A percentile compares a stretch with the other conserved stretches of the same genome.
These are phyloP conservation scores for Osmoderma eremita DNA, from an alignment of 2,888 invertebrate genomes.

Conservation along the genomic window DNA sequence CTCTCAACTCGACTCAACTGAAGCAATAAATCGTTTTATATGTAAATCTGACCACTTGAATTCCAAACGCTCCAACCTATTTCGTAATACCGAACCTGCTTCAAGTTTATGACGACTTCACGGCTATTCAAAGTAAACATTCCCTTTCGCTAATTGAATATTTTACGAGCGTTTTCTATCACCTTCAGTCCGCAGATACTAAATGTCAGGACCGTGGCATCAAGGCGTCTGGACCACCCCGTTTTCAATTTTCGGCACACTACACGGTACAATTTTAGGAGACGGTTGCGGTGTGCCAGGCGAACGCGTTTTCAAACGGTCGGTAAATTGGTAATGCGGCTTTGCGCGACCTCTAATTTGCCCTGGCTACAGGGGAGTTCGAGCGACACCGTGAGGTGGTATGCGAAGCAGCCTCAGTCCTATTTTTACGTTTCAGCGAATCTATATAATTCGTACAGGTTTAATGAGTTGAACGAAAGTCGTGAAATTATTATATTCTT, in stretches of 20 bases:
- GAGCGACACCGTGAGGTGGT: conserved; percentile 23
- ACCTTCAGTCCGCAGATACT: conserved; percentile 9
- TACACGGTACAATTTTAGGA: conserved; percentile 6
- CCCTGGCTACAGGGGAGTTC: conserved; percentile 19
- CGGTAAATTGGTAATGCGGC: conserved; percentile 23
- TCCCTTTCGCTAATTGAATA: conserved; percentile 28
- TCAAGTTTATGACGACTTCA: conserved; percentile 15
- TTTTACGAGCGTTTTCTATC: conserved; percentile 16
- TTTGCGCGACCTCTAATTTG: conserved; percentile 19
- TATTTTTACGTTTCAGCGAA: conserved; percentile 25
- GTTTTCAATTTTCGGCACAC: conserved; percentile 28
- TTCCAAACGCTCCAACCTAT: neutral
- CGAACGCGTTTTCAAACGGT: neutral
- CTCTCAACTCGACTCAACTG: too few species aligned
- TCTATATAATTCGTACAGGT: conserved; percentile 24
- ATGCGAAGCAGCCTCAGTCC: conserved; percentile 20
- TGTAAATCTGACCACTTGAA: neutral
- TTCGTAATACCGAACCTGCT: neutral
- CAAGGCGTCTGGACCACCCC: conserved; percentile 18
- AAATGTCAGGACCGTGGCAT: conserved; percentile 19
- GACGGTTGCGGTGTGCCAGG: neutral
- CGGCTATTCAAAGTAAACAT: conserved; percentile 1
- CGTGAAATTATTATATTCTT: conserved; percentile 15
- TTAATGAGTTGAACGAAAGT: conserved; percentile 21
- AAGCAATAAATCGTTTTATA: too few species aligned